phyloP scores from a whole-genome alignment of 2,797 vertebrate genomes.

The Hybognathus amarus region DNA sequence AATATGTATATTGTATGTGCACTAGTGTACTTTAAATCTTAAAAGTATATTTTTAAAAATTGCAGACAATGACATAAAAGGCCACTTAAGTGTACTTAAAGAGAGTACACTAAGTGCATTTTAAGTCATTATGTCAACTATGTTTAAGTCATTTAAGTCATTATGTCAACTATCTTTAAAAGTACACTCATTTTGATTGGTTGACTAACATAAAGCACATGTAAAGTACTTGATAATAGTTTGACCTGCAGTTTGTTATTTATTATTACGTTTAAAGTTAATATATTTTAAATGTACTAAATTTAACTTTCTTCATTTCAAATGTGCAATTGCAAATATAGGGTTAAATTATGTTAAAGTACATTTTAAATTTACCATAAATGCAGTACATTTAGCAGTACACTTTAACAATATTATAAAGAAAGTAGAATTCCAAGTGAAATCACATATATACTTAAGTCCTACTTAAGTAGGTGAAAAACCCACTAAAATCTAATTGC shows the following conservation, averaged over 20 bases:
- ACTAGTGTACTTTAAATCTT: neutral
- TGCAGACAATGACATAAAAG: neutral
- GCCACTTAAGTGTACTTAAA: neutral
- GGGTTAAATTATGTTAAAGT: neutral
- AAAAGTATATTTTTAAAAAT: neutral
- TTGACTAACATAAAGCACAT: neutral
- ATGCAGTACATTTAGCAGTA: neutral
- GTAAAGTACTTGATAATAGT: too few relatives aligned
- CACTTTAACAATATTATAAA: neutral
- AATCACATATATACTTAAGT: neutral
- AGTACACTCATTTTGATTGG: neutral
- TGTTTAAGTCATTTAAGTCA: neutral
- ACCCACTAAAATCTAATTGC: too few relatives aligned
- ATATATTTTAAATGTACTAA: neutral
- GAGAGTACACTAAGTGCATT: neutral
- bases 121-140: neutral
- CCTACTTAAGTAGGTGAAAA: neutral
- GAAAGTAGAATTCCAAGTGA: neutral
- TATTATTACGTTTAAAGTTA: neutral
- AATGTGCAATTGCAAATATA: neutral
- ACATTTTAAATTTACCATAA: neutral
- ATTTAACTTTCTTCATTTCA: neutral
- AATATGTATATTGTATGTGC: neutral
- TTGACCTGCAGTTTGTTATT: neutral
- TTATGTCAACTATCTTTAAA: neutral